Evolutionary conservation across 1,140 invertebrate species (phyloP).

Genomic region (Pseudomyrmex concolor): DNA sequence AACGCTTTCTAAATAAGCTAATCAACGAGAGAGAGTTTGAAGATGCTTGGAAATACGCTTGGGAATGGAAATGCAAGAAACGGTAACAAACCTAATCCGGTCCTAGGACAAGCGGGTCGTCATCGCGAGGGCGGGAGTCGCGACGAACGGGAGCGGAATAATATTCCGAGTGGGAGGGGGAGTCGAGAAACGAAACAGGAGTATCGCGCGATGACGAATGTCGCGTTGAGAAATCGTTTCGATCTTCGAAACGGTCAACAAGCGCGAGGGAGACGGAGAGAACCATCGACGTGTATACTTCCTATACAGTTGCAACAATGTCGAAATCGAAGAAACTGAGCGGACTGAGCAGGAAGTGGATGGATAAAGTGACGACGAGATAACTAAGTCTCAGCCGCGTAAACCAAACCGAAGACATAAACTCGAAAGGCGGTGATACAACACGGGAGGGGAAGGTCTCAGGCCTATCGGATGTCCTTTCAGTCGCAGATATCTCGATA

Average conservation of each 20-base stretch:
- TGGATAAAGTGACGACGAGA: not conserved
- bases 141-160: slow-evolving; percentile 75
- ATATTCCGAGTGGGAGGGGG: slow-evolving; percentile 63
- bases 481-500: not conserved
- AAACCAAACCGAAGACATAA: slow-evolving; percentile 1
- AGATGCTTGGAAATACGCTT: not conserved
- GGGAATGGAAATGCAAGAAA: not conserved
- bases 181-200: slow-evolving; percentile 70
- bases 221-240: not conserved
- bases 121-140: no score
- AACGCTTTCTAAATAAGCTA: no score
- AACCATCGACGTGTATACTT: no score
- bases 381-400: not conserved
- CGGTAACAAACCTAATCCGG: slow-evolving; percentile 50
- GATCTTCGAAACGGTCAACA: not conserved
- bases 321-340: slow-evolving; percentile 33
- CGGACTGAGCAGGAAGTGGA: slow-evolving; percentile 6
- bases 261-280: slow-evolving; percentile 1
- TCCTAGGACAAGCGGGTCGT: slow-evolving; percentile 56
- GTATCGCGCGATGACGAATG: slow-evolving; percentile 45
- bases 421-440: slow-evolving; percentile 11
- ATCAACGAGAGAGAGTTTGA: not conserved
- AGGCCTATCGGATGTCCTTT: slow-evolving; percentile 16
- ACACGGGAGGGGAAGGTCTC: not conserved
- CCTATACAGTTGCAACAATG: not conserved